Evolutionary conservation across 2,113 vertebrate species (phyloP), one percentile per base, ranked within the genome.

Genomic region (Reinhardtius hippoglossoides): DNA sequence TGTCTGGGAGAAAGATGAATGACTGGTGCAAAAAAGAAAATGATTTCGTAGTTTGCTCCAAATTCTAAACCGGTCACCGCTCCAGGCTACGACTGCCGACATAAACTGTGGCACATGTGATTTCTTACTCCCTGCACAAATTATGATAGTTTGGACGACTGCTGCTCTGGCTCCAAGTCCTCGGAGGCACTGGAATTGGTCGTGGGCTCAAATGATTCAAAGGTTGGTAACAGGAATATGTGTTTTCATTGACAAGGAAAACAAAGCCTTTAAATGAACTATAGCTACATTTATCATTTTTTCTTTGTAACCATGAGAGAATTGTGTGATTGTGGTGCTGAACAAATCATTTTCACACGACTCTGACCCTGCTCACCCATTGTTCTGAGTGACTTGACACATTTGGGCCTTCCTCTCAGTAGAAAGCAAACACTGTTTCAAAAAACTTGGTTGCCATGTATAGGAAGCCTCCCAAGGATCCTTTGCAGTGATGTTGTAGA

Each of bases 91-190:
- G 18, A n/a, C 84, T 82, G 87, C 72, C 75, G 79, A 91, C 82
- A 81, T 93, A 91, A 92, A 92, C 88, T 91, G 88, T 92, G 91
- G 89, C 91, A 91, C 75, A 80, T 93, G 92, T 90, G 89, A 92
- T 93, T 92, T 90, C 75, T 91, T 89, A 84, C 78, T 87, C 79
- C 75, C 58, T 74, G 61, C 44, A 14, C 86, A 90, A 89, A 91
- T 93, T 84, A 91, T 84, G 83, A 92, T 84, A 66, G 88, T 90
- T 89, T 83, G 88, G 87, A 90, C 31, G 31, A 31, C 31, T 31
- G 31, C 85, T 85, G 86, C 65, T 90, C 88, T 88, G 87, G 88
- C 64, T 82, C 76, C 52, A 5, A 3, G 61, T 80, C 70, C 74
- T 74, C 44, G 46, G 78, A 82, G 88, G 37, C 67, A 62, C 74